These are phyloP conservation scores for Marmota flaviventris DNA, from an alignment of 2,113 vertebrate genomes.

Conservation along the genomic window DNA sequence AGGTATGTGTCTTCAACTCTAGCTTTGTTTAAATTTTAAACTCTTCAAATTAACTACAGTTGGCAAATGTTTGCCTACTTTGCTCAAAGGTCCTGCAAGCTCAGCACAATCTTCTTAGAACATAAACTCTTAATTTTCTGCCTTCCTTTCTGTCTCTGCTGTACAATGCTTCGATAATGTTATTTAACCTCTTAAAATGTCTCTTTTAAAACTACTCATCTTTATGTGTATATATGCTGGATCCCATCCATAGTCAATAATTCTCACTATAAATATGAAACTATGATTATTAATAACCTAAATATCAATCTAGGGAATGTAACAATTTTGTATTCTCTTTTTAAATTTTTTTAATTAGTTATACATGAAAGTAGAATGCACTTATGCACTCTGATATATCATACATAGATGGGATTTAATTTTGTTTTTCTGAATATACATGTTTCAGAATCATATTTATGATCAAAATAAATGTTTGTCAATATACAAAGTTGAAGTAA, in stretches of 20 bases:
- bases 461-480: background rate
- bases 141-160: background rate
- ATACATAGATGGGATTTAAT: too few relatives aligned
- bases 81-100: background rate
- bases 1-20: background rate
- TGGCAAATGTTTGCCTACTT: conserved; percentile 61
- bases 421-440: too few relatives aligned
- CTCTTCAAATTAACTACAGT: conserved; percentile 50
- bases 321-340: background rate
- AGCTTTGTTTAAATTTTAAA: conserved; percentile 63
- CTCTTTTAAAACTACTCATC: background rate
- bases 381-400: too few relatives aligned
- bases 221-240: background rate
- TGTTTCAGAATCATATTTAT: background rate
- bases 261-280: background rate
- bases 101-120: conserved; percentile 40
- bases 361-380: background rate
- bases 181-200: conserved; percentile 45
- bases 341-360: too few relatives aligned
- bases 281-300: conserved; percentile 11
- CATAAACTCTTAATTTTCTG: conserved; percentile 33
- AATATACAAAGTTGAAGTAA: conserved; percentile 9
- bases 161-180: background rate
- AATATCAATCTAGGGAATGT: background rate
- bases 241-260: background rate